Evolutionary conservation across 2,888 invertebrate genomes (phyloP).

Genomic region (Pedicia rivosa): DNA sequence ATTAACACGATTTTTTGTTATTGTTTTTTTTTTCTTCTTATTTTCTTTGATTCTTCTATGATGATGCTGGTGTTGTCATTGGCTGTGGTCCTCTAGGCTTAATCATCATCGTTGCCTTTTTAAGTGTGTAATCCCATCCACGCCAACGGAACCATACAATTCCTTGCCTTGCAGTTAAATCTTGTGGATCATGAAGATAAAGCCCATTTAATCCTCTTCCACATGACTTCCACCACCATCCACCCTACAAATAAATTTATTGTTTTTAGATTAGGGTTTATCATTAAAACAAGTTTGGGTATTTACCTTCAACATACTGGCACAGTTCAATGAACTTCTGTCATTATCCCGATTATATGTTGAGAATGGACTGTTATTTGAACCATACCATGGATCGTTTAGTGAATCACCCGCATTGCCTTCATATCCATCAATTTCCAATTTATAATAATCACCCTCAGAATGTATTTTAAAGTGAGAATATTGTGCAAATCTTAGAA

Average conservation of each 20-base stretch:
- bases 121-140: conserved; percentile 87
- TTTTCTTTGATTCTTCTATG: neutral
- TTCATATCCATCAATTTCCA: conserved; percentile 84
- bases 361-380: conserved; percentile 85
- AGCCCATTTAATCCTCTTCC: conserved; percentile 79
- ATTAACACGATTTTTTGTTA: too few relatives aligned
- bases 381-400: conserved; percentile 88
- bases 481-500: conserved; percentile 68
- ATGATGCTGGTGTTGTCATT: conserved; percentile 4
- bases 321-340: conserved; percentile 77
- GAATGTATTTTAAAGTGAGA: conserved; percentile 86
- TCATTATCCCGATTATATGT: conserved; percentile 88
- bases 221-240: conserved; percentile 94
- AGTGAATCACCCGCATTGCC: conserved; percentile 83
- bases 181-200: conserved; percentile 78
- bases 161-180: conserved; percentile 78
- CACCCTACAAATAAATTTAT: conserved; percentile 36
- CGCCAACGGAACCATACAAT: conserved; percentile 94
- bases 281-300: too few relatives aligned
- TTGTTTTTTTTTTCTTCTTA: neutral
- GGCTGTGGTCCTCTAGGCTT: conserved; percentile 41
- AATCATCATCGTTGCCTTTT: conserved; percentile 84
- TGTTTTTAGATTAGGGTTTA: too few relatives aligned
- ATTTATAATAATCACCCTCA: conserved; percentile 78
- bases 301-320: conserved; percentile 66